phyloP scores from a whole-genome alignment of 2,888 invertebrate genomes.

The Neelides folsomi region DNA sequence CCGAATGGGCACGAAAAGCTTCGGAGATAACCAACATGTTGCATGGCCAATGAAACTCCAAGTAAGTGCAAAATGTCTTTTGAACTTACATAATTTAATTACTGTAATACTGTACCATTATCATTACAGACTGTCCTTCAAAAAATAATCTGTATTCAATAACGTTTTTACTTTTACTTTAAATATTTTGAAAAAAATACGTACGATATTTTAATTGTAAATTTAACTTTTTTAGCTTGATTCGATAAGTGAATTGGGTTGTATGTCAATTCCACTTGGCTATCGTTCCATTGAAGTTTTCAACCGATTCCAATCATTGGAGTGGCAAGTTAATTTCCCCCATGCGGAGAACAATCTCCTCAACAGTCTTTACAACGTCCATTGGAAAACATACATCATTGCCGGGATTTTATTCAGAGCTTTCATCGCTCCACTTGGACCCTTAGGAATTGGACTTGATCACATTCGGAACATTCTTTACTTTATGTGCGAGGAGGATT shows the following conservation, averaged over 20 bases:
- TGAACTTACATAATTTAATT: background rate
- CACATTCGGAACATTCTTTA: conserved; percentile 62
- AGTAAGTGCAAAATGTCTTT: background rate
- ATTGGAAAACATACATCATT: conserved; percentile 57
- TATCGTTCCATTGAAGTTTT: conserved; percentile 49
- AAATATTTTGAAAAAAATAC: background rate
- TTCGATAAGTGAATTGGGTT: conserved; percentile 48
- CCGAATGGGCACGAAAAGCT: background rate
- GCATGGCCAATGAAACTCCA: conserved; percentile 2
- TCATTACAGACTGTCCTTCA: too few species aligned
- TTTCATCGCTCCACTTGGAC: conserved; percentile 51
- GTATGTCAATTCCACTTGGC: conserved; percentile 56
- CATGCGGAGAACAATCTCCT: conserved; percentile 62
- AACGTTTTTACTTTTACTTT: conserved; percentile 1
- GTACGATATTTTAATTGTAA: background rate
- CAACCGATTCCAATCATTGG: conserved; percentile 51
- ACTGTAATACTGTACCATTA: too few species aligned
- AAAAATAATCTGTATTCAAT: too few species aligned
- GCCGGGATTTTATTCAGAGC: conserved; percentile 54
- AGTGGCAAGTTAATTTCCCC: conserved; percentile 68
- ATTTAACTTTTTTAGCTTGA: background rate
- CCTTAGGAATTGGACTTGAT: conserved; percentile 49
- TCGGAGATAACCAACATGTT: background rate
- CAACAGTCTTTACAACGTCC: conserved; percentile 54
- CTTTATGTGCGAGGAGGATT: conserved; percentile 62